Evolutionary conservation across 92 coral and sea anemone species (phyloP), one percentile per base, ranked within the genome.

Genomic region (Desmophyllum pertusum): DNA sequence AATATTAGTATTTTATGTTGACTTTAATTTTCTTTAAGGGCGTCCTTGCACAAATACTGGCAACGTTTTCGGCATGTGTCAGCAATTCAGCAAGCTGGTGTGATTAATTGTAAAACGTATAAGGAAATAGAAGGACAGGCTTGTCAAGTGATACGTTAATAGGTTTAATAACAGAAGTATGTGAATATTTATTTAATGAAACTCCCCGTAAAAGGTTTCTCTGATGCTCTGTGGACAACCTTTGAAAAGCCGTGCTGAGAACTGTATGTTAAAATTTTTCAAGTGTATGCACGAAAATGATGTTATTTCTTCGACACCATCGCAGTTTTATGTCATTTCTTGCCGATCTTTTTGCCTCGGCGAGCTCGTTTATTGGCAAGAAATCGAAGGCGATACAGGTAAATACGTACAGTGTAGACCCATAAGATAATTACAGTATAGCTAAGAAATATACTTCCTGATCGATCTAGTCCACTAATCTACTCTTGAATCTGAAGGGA

Each of bases 361-460:
- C 43, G 14, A 37, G 63, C 63, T 23, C n/a, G n/a, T 15, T 23
- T 6, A 36, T 19, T 76, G 70, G 82, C 27, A 7, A 45, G 37
- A 38, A 78, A 19, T 41, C 45, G 70, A 38, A n/a, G 19, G 48
- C 3, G 30, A 25, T 37, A 59, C 53, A 59, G 82, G 82, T 78
- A 77, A 77, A n/a, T n/a, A n/a, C n/a, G n/a, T 40, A 23, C 25
- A 52, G 25, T 8, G 10, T 43, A 3, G n/a, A n/a, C n/a, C n/a
- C 1, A 1, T 1, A 6, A 43, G n/a, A 52, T 52, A 18, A 52
- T 23, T 50, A 50, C n/a, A n/a, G n/a, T n/a, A n/a, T n/a, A n/a
- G n/a, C n/a, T n/a, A n/a, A n/a, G n/a, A n/a, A n/a, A n/a, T n/a
- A n/a, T n/a, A n/a, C n/a, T n/a, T n/a, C n/a, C n/a, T n/a, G n/a